phyloP scores from a whole-genome alignment of 2,888 invertebrate genomes.

The Xestia c-nigrum region DNA sequence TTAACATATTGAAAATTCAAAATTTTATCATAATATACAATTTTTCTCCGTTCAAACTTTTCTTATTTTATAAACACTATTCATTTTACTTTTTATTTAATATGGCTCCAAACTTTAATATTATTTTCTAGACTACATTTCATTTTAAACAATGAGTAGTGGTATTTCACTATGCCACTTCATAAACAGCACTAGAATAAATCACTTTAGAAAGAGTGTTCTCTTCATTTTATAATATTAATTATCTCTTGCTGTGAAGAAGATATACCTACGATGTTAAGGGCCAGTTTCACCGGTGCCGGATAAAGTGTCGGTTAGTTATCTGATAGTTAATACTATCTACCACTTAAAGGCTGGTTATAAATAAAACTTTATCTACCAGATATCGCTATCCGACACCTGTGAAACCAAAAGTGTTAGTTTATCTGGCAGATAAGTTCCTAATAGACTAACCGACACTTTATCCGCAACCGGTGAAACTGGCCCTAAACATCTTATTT shows the following conservation, averaged over 20 bases:
- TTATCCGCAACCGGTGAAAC: no score
- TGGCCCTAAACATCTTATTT: no score
- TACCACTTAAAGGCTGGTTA: no score
- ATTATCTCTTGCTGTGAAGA: background rate
- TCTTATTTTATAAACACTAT: slow-evolving; percentile 1
- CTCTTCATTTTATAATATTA: background rate
- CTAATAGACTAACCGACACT: no score
- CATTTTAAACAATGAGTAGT: slow-evolving; percentile 12
- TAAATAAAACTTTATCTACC: no score
- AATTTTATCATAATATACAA: background rate
- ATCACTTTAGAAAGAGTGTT: background rate
- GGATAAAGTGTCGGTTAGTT: no score
- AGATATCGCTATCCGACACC: no score
- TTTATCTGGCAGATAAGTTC: no score
- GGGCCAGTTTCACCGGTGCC: no score
- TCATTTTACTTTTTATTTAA: slow-evolving; percentile 13
- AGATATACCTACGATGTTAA: background rate
- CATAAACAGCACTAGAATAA: background rate
- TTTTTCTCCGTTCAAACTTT: slow-evolving; percentile 18
- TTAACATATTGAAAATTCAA: background rate
- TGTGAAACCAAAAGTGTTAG: no score
- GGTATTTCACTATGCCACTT: slow-evolving; percentile 9
- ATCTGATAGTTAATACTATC: no score
- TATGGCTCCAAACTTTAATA: slow-evolving; percentile 5
- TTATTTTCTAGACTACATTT: slow-evolving; percentile 10